These are phyloP conservation scores for Puntigrus tetrazona DNA, from an alignment of 2,113 vertebrate species.

Conservation along the genomic window DNA sequence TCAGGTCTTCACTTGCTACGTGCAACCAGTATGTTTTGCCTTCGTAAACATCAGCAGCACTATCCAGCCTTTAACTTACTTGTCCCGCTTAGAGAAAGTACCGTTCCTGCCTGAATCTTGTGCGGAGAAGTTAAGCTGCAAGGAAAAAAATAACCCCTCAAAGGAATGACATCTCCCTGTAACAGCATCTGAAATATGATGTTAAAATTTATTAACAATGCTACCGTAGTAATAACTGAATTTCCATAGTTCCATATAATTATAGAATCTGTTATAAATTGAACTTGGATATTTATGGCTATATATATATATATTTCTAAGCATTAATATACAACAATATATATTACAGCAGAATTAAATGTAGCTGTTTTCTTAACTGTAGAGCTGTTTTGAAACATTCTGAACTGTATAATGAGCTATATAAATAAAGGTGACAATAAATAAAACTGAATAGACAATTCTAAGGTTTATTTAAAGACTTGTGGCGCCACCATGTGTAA, in stretches of 20 bases:
- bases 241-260: not conserved
- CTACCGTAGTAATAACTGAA: not conserved
- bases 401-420: not conserved
- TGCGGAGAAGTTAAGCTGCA: constrained; percentile 55
- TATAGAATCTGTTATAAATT: not conserved
- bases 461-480: not conserved
- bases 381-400: not conserved
- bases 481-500: constrained; percentile 66
- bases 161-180: constrained; percentile 42
- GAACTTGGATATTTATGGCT: not conserved
- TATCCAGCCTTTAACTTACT: constrained; percentile 74
- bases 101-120: constrained; percentile 65
- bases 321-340: not conserved
- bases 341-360: not conserved
- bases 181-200: not conserved
- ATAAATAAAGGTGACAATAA: not conserved
- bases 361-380: not conserved
- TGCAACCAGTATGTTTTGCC: constrained; percentile 72
- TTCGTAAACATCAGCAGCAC: constrained; percentile 79
- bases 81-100: constrained; percentile 71
- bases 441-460: not conserved
- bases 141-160: constrained; percentile 1
- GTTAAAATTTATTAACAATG: not conserved
- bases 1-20: constrained; percentile 71
- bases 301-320: not conserved